Percentiles rank a stretch among this genome's conserved stretches.
These are phyloP conservation scores for Drosophila monieri DNA, from an alignment of 2,888 invertebrate genomes.

Conservation along the genomic window DNA sequence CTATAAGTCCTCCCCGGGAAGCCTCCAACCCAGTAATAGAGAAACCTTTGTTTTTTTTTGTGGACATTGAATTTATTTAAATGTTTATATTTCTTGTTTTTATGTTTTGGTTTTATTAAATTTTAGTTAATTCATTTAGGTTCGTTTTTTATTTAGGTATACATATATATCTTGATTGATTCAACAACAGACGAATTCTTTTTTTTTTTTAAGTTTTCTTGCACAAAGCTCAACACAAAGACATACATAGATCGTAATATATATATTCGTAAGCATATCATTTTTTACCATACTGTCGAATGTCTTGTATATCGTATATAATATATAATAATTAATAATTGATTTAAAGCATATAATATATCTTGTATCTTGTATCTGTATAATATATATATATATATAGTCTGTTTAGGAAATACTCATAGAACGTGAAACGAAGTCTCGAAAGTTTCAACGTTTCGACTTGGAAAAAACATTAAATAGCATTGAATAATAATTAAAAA, in stretches of 20 bases:
- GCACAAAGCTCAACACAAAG: conserved; percentile 62
- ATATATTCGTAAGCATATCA: conserved; percentile 58
- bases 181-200: conserved; percentile 59
- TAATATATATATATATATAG: conserved; percentile 53
- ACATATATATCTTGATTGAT: conserved; percentile 66
- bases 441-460: conserved; percentile 26
- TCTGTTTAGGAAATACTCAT: conserved; percentile 76
- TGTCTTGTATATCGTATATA: conserved; percentile 47
- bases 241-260: conserved; percentile 54
- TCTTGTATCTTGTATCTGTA: conserved; percentile 32
- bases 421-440: conserved; percentile 59
- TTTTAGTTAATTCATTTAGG: conserved; percentile 72
- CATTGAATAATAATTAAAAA: conserved; percentile 4
- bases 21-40: background rate
- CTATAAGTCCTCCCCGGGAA: no score
- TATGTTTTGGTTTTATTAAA: conserved; percentile 73
- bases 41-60: background rate
- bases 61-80: conserved; percentile 32
- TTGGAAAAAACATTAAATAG: conserved; percentile 39
- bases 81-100: conserved; percentile 40
- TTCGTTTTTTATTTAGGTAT: conserved; percentile 53
- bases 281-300: conserved; percentile 47
- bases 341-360: conserved; percentile 48
- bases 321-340: conserved; percentile 47
- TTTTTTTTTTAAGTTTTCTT: conserved; percentile 5